These are phyloP conservation scores for Formica aserva DNA, from an alignment of 2,888 invertebrate genomes.

Conservation along the genomic window DNA sequence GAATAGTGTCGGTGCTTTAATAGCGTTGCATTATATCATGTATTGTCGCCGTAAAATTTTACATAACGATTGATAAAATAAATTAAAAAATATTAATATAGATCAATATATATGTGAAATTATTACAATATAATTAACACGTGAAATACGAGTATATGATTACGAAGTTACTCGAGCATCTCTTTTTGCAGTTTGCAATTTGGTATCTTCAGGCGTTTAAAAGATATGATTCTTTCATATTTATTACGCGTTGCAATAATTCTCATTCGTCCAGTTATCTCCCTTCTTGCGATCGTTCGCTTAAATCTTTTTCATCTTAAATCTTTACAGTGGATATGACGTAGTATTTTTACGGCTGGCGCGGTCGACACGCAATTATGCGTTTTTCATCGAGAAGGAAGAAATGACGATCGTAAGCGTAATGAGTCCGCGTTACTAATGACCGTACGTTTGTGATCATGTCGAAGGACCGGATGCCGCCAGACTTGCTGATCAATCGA, in stretches of 20 bases:
- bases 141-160: not conserved
- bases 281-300: not conserved
- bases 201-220: not conserved
- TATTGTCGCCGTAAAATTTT: not conserved
- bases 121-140: not conserved
- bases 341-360: constrained; percentile 18
- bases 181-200: constrained; percentile 1
- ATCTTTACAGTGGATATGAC: constrained; percentile 29
- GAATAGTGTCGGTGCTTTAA: constrained; percentile 1
- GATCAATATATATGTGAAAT: not conserved
- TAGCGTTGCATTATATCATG: not conserved
- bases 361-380: constrained; percentile 27
- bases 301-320: constrained; percentile 10
- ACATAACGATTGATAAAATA: not conserved
- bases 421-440: constrained; percentile 61
- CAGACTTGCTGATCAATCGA: constrained; percentile 45
- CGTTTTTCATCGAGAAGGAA: constrained; percentile 31
- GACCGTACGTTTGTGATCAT: constrained; percentile 58
- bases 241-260: constrained; percentile 10
- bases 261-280: not conserved
- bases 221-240: not conserved
- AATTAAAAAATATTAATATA: constrained; percentile 1
- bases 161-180: not conserved
- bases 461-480: constrained; percentile 46
- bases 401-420: constrained; percentile 65